Base-by-base conservation (phyloP, 35 echinoderm and acorn worm species). In the Hemicentrotus pulcherrimus region DNA sequence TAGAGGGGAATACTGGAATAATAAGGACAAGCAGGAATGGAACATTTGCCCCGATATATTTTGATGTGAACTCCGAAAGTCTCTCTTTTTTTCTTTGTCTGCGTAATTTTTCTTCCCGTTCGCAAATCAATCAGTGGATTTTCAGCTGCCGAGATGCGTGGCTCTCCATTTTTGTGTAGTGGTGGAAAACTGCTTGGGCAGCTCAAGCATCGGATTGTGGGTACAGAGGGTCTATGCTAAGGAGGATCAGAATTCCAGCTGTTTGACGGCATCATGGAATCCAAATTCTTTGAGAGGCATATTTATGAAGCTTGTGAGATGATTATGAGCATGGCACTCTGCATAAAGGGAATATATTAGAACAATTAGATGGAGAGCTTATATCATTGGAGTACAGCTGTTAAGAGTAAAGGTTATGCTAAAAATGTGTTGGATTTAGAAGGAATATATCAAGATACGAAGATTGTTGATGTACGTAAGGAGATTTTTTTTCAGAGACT, bases 11-110 rank as follows among this genome's bases (percentile, higher is more conserved):
- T 99, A 99, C 85, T 99, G 97, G 97, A 48, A 94, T 1, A 89
- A 61, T 55, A 99, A 99, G 32, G 94, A 96, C 5, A 97, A 94
- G 48, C 96, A 97, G 59, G 95, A 99, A 31, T 99, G 98, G 98
- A 46, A 94, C 32, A 13, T 86, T 85, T 99, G 98, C 88, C 96
- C 96, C 2, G 95, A 99, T 91, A 99, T 99, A 94, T 99, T 97
- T 95, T 98, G 89, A 97, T 58, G 91, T 50, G 91, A 47, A 31
- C 46, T 93, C 48, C 48, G 46, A 7, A 6, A 78, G 65, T n/a
- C 88, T 90, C 46, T 90, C 88, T 6, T 90, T 30, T 90, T 90
- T 2, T 86, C 86, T 86, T 22, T 12, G n/a, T 86, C 10, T 86
- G n/a, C 24, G n/a, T 86, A 30, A 31, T 55, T 28, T 94, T 48